phyloP scores from a whole-genome alignment of 2,797 vertebrate genomes.

The Darevskia nairensis region DNA sequence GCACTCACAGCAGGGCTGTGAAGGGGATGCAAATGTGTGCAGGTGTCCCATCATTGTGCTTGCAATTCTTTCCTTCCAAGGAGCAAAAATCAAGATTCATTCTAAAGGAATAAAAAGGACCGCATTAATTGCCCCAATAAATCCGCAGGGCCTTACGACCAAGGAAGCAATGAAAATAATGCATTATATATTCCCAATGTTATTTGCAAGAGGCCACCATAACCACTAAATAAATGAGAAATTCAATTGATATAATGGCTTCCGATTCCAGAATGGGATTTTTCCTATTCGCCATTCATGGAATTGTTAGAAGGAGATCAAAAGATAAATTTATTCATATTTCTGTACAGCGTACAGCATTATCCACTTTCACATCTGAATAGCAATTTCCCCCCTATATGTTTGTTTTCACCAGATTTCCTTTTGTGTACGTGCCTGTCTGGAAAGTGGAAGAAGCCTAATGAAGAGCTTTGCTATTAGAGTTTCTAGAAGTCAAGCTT shows the following conservation, averaged over 20 bases:
- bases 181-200: background rate
- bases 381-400: constrained; percentile 24
- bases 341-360: constrained; percentile 34
- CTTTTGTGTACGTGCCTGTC: background rate
- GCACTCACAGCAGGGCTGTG: too few relatives aligned
- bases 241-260: constrained; percentile 19
- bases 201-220: background rate
- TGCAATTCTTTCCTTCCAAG: background rate
- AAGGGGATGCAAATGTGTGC: background rate
- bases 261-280: constrained; percentile 28
- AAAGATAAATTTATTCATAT: constrained; percentile 60
- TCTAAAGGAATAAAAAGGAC: background rate
- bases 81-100: background rate
- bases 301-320: constrained; percentile 48
- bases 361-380: constrained; percentile 59
- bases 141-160: background rate
- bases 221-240: constrained; percentile 46
- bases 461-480: constrained; percentile 57
- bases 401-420: constrained; percentile 59
- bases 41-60: background rate
- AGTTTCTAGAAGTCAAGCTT: constrained; percentile 65
- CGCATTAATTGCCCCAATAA: background rate
- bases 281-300: constrained; percentile 38
- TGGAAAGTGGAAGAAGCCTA: constrained; percentile 50
- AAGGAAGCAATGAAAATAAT: background rate